These are phyloP conservation scores for Girardinus metallicus DNA, from an alignment of 2,797 vertebrate species.

Conservation along the genomic window DNA sequence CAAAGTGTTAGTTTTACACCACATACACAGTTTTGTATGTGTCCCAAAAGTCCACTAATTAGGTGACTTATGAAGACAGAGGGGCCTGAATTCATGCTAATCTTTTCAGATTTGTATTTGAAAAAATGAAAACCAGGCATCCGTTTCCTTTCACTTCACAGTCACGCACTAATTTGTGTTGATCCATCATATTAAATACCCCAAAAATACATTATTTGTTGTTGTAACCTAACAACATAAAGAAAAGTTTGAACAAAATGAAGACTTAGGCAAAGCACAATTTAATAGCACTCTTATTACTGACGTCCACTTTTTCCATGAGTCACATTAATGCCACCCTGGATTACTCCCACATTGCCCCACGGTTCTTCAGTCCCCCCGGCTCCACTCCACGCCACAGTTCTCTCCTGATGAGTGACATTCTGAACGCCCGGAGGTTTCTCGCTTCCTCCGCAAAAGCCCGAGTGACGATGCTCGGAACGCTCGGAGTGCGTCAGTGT, in stretches of 20 bases:
- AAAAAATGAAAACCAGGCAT: not conserved
- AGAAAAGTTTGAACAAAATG: not conserved
- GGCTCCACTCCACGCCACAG: constrained; percentile 31
- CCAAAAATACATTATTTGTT: not conserved
- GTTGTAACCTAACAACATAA: not conserved
- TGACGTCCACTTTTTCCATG: constrained; percentile 1
- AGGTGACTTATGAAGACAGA: not conserved
- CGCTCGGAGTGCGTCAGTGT: constrained; percentile 54
- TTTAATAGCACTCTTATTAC: not conserved
- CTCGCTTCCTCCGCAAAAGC: constrained; percentile 49
- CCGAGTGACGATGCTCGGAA: constrained; percentile 7
- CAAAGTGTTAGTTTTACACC: not conserved
- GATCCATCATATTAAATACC: not conserved
- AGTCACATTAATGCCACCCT: constrained; percentile 36
- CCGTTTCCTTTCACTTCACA: not conserved
- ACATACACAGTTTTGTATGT: not conserved
- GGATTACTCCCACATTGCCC: constrained; percentile 18
- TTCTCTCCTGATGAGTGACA: constrained; percentile 43
- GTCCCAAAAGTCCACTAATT: not conserved
- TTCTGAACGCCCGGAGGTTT: constrained; percentile 18
- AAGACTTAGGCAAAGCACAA: not conserved
- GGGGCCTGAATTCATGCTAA: not conserved
- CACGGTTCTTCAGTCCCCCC: constrained; percentile 16
- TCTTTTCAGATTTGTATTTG: not conserved
- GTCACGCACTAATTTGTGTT: not conserved